Conservation (phyloP, 2,797 vertebrate genomes). For the Botia kubotai region DNA sequence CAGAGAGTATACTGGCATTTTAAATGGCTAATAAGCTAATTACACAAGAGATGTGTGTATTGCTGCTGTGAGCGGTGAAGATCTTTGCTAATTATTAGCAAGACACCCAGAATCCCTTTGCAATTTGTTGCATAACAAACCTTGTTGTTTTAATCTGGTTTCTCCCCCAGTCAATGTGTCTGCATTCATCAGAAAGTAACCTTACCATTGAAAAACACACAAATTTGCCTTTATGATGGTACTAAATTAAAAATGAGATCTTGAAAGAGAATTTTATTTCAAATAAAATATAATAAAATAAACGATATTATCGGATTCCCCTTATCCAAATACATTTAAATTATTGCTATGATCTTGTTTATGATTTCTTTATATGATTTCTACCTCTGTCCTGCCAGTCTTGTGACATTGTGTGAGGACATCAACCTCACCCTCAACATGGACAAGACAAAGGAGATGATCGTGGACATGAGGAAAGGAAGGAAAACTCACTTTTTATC, state of each 20-base stretch:
- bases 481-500: too few species aligned
- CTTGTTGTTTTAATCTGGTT: background rate
- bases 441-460: too few species aligned
- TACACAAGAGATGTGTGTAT: slow-evolving; percentile 4
- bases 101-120: slow-evolving; percentile 13
- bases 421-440: too few species aligned
- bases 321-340: too few species aligned
- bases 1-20: slow-evolving; percentile 43
- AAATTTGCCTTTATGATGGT: background rate
- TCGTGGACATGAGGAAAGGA: too few species aligned
- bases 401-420: too few species aligned
- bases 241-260: background rate
- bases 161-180: background rate
- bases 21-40: slow-evolving; percentile 21
- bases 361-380: background rate
- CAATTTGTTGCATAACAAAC: background rate
- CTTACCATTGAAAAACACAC: background rate
- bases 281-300: background rate
- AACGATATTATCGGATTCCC: background rate
- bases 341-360: too few species aligned
- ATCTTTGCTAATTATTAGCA: background rate
- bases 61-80: background rate
- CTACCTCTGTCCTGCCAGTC: too few species aligned
- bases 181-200: background rate
- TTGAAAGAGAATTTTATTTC: background rate